These are phyloP conservation scores for Saxidomus purpurata DNA, from an alignment of 1,140 invertebrate genomes.

Conservation along the genomic window DNA sequence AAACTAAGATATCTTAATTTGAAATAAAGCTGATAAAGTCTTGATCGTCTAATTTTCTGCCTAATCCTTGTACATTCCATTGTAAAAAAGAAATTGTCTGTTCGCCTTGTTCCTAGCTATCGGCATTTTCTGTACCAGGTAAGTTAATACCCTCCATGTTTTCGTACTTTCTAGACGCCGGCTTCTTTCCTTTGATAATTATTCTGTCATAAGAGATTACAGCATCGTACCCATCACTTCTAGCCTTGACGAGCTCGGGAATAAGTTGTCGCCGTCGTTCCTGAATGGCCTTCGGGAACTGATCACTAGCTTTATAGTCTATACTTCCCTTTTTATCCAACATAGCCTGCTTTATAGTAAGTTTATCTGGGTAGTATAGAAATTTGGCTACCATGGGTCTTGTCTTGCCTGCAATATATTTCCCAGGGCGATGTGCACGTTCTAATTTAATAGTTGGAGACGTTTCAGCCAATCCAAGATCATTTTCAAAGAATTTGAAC, in stretches of 20 bases:
- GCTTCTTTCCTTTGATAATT: neutral
- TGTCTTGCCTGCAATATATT: neutral
- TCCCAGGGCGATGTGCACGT: constrained; percentile 13
- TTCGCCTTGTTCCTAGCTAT: neutral
- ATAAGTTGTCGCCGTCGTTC: constrained; percentile 3
- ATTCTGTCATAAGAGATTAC: neutral
- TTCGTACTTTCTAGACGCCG: no score
- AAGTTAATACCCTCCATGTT: no score
- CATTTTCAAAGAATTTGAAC: neutral
- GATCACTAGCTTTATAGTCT: neutral
- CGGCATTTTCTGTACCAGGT: no score
- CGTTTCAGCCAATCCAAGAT: neutral
- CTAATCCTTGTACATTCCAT: constrained; percentile 35
- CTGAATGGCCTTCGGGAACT: constrained; percentile 9
- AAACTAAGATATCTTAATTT: constrained; percentile 17
- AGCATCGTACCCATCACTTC: neutral
- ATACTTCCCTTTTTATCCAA: neutral
- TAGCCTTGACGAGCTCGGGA: constrained; percentile 5
- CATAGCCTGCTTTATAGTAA: neutral
- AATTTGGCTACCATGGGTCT: constrained; percentile 43
- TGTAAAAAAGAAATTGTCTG: neutral
- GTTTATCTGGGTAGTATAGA: constrained; percentile 22
- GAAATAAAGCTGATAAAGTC: constrained; percentile 29
- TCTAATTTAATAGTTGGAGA: constrained; percentile 18
- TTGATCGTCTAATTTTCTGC: constrained; percentile 9